Evolutionary conservation across 2,113 vertebrate species (phyloP).

Genomic region (Shinisaurus crocodilurus): DNA sequence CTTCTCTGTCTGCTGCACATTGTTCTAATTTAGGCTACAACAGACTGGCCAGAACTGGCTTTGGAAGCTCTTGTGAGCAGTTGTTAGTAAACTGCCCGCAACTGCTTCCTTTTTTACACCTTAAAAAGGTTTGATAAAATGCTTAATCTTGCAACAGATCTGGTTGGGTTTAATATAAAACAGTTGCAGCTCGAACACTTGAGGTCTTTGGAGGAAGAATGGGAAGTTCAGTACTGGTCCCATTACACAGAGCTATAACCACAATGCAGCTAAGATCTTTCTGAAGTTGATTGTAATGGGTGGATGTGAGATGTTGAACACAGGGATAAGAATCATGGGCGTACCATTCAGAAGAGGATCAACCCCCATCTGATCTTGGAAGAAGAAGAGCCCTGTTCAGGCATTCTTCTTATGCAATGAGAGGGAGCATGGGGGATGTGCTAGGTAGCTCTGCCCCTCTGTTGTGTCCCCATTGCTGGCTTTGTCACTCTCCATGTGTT

Average conservation of each 20-base stretch:
- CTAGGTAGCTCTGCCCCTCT: not conserved
- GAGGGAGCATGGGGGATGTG: not conserved
- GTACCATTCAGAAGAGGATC: not conserved
- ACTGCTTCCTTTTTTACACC: not conserved
- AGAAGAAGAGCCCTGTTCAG: not conserved
- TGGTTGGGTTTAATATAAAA: not conserved
- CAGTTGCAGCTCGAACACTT: not conserved
- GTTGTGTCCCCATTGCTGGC: not conserved
- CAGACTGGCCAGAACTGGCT: not conserved
- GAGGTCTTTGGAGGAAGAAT: not conserved
- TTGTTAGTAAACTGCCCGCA: not conserved
- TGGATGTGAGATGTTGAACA: not conserved
- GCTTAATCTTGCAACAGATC: not conserved
- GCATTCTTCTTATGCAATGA: too few relatives aligned
- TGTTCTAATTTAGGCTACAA: slow-evolving; percentile 1
- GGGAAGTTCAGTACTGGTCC: too few relatives aligned
- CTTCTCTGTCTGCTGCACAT: not conserved
- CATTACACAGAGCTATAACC: not conserved
- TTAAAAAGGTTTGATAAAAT: not conserved
- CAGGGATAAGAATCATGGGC: not conserved
- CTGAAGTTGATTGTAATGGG: not conserved
- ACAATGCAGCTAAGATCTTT: not conserved
- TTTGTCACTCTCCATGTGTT: not conserved
- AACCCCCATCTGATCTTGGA: not conserved
- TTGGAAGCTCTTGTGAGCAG: not conserved